Evolutionary conservation across 2,888 invertebrate species (phyloP).

Genomic region (Galeopsomyia nigrocyanea): DNA sequence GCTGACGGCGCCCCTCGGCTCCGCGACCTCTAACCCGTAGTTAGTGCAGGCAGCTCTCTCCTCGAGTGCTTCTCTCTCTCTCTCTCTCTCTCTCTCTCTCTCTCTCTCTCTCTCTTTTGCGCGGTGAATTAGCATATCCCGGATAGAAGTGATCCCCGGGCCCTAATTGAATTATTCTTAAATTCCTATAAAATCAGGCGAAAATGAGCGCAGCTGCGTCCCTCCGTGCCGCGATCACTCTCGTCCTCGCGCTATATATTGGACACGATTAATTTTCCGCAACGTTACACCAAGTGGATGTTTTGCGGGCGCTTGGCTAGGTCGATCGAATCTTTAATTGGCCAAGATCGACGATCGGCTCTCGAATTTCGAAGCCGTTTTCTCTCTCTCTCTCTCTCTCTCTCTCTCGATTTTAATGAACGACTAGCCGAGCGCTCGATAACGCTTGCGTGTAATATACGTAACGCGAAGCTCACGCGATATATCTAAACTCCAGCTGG

Average conservation of each 20-base stretch:
- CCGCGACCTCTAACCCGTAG: slow-evolving; percentile 52
- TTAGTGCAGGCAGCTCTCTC: slow-evolving; percentile 47
- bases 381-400: too few relatives aligned
- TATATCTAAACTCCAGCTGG: slow-evolving; percentile 47
- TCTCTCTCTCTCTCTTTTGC: slow-evolving; percentile 41
- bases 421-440: slow-evolving; percentile 28
- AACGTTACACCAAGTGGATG: slow-evolving; percentile 58
- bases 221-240: slow-evolving; percentile 6
- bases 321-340: slow-evolving; percentile 55
- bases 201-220: slow-evolving; percentile 57
- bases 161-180: slow-evolving; percentile 70
- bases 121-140: slow-evolving; percentile 67
- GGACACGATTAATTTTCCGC: slow-evolving; percentile 66
- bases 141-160: slow-evolving; percentile 64
- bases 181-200: slow-evolving; percentile 69
- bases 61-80: neutral
- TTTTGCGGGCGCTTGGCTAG: slow-evolving; percentile 33
- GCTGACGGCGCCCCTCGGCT: slow-evolving; percentile 48
- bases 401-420: slow-evolving; percentile 39
- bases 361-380: slow-evolving; percentile 42
- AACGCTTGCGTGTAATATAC: slow-evolving; percentile 7
- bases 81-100: slow-evolving; percentile 29
- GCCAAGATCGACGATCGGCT: slow-evolving; percentile 40
- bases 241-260: slow-evolving; percentile 56
- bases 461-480: slow-evolving; percentile 30